Conservation (phyloP, 2,113 vertebrate genomes). For the Erpornis zantholeuca region DNA sequence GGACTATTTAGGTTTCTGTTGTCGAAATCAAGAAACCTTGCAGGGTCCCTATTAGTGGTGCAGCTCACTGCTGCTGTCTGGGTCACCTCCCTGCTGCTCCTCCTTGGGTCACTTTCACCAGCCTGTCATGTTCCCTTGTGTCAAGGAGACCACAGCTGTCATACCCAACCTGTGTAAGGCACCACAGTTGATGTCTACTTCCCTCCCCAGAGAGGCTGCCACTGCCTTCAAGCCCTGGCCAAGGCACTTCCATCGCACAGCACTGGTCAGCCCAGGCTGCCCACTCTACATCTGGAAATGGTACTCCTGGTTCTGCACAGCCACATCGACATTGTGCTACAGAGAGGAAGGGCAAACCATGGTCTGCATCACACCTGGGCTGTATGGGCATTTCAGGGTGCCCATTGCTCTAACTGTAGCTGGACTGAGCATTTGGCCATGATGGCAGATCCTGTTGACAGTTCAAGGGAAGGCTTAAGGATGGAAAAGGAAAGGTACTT, state of each 20-base stretch:
- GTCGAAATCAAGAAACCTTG: neutral
- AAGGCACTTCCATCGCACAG: neutral
- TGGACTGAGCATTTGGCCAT: neutral
- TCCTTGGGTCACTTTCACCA: neutral
- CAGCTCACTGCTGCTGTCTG: neutral
- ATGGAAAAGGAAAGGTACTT: neutral
- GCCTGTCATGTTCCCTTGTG: neutral
- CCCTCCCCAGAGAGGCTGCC: neutral
- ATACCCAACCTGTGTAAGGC: neutral
- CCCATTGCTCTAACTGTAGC: neutral
- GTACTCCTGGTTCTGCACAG: neutral
- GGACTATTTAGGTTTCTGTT: neutral
- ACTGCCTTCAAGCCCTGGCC: neutral
- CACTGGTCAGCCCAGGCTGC: neutral
- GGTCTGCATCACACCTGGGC: rapidly evolving
- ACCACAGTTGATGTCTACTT: neutral
- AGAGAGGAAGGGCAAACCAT: neutral
- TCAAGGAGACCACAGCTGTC: neutral
- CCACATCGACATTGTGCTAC: rapidly evolving
- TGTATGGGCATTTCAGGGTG: neutral
- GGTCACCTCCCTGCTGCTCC: neutral
- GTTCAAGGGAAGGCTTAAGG: neutral
- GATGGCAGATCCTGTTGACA: neutral
- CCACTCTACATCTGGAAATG: neutral
- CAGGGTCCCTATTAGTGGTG: neutral